phyloP scores from a whole-genome alignment of 2,888 invertebrate species.

The Ophonus ardosiacus region DNA sequence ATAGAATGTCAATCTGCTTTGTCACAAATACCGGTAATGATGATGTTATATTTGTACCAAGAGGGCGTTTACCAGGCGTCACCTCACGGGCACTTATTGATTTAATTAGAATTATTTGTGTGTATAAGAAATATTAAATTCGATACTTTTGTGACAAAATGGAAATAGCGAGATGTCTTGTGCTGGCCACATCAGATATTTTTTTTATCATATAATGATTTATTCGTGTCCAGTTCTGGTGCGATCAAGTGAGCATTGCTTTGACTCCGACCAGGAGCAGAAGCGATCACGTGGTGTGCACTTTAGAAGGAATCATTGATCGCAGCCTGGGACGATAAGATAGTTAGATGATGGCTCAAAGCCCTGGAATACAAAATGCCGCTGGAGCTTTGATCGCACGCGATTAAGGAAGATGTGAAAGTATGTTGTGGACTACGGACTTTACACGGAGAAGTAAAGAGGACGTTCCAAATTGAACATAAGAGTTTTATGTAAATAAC shows the following conservation, averaged over 20 bases:
- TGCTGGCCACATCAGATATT: too few relatives aligned
- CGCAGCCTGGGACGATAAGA: neutral
- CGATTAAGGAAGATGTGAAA: conserved; percentile 1
- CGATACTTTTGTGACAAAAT: too few relatives aligned
- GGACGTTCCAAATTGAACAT: too few relatives aligned
- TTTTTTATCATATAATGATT: neutral
- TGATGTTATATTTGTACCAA: too few relatives aligned
- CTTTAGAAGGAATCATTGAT: conserved; percentile 26
- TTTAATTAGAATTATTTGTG: too few relatives aligned
- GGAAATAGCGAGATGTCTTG: too few relatives aligned
- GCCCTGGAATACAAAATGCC: neutral
- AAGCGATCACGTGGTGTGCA: neutral
- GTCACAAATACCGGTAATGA: too few relatives aligned
- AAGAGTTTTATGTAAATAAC: too few relatives aligned
- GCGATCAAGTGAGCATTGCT: neutral
- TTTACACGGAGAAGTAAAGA: neutral
- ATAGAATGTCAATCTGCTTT: too few relatives aligned
- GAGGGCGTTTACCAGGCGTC: too few relatives aligned
- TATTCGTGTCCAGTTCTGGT: neutral
- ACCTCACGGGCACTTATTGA: too few relatives aligned
- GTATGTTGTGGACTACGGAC: neutral
- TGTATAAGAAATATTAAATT: too few relatives aligned
- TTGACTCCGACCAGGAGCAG: neutral
- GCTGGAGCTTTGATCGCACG: neutral
- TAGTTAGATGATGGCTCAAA: conserved; percentile 16